phyloP scores from a whole-genome alignment of 1,140 invertebrate species.

The Physella acuta region DNA sequence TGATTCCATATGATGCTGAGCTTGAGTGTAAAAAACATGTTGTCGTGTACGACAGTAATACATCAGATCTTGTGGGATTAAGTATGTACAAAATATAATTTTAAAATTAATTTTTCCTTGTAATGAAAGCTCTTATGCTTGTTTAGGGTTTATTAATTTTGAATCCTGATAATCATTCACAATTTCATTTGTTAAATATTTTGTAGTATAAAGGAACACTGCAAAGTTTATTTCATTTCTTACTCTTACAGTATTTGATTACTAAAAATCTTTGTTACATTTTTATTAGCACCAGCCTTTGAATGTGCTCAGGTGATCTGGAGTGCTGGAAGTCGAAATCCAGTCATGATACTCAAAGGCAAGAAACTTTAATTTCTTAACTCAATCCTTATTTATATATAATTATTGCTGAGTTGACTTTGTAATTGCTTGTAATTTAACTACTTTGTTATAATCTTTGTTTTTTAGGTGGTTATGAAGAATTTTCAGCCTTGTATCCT shows the following conservation, averaged over 20 bases:
- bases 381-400: too few species aligned
- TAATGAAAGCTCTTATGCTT: too few species aligned
- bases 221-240: too few species aligned
- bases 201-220: too few species aligned
- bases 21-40: conserved; percentile 58
- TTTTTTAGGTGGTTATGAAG: conserved; percentile 58
- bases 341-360: conserved; percentile 57
- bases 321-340: conserved; percentile 53
- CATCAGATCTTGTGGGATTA: conserved; percentile 10
- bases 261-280: conserved; percentile 16
- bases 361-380: too few species aligned
- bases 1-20: conserved; percentile 57
- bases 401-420: too few species aligned
- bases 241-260: too few species aligned
- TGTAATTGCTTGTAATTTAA: neutral
- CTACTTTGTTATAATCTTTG: conserved; percentile 12
- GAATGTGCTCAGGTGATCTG: conserved; percentile 50
- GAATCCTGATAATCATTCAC: too few species aligned
- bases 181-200: too few species aligned
- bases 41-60: conserved; percentile 59
- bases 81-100: neutral
- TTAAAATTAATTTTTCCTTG: too few species aligned
- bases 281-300: conserved; percentile 43
- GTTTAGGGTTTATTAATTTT: too few species aligned
- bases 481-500: conserved; percentile 59